phyloP scores from a whole-genome alignment of 2,797 vertebrate species.

The Ficedula albicollis region DNA sequence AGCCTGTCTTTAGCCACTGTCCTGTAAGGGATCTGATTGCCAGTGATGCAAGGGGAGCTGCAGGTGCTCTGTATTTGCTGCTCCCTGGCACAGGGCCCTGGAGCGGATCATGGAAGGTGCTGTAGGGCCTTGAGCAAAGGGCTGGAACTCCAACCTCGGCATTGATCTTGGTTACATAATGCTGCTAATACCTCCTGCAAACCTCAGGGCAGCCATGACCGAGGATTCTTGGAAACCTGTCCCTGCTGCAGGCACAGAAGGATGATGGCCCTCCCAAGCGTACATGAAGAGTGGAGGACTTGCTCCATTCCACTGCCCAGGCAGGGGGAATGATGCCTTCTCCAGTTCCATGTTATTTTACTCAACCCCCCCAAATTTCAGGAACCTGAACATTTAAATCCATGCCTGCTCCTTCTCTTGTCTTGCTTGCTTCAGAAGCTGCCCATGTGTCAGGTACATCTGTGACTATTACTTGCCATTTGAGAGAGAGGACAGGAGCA shows the following conservation, averaged over 20 bases:
- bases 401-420: background rate
- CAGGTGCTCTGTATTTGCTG: accelerated
- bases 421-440: background rate
- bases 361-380: background rate
- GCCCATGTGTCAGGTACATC: accelerated
- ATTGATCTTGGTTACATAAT: background rate
- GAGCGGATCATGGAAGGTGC: background rate
- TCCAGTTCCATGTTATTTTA: background rate
- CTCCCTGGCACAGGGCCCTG: background rate
- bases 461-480: background rate
- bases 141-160: background rate
- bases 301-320: accelerated
- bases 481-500: background rate
- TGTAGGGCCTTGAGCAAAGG: background rate
- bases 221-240: background rate
- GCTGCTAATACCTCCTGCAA: background rate
- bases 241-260: background rate
- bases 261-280: background rate
- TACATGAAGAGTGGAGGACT: background rate
- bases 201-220: background rate
- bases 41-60: background rate
- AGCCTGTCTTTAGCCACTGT: background rate
- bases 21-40: background rate
- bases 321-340: background rate
- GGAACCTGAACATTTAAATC: background rate